Base-by-base conservation (phyloP, 1,140 invertebrate genomes). In the Drosophila parvula region DNA sequence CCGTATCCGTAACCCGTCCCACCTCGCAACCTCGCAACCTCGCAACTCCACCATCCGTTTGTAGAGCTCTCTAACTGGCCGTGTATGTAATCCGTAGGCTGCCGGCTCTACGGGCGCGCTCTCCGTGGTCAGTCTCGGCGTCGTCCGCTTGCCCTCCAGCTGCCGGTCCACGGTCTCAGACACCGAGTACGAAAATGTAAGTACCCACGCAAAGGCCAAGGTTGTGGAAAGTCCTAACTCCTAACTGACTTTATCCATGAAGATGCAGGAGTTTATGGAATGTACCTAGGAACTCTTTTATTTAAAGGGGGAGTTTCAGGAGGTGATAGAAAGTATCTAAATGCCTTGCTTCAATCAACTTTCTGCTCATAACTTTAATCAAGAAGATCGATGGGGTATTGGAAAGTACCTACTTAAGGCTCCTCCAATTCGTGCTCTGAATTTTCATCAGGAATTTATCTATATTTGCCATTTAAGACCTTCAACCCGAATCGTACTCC, bases 111-210 rank as follows among this genome's bases (percentile, higher is more conserved):
- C 93, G 92, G 89, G 92, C 90, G 69, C 91, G 55, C 81, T 92
- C 51, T 92, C 91, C 40, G 91, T 91, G 63, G 91, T 91, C 75
- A 92, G 86, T 60, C 60, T 91, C 59, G 81, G 76, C 63, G 75
- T 90, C 38, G 74, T 86, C 30, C 91, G 88, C 58, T 80, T 92
- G 85, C 91, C 91, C 91, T 93, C 85, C 55, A 96, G 96, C 48
- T 95, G 96, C 93, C 95, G 97, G 81, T 97, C 97, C 77, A 97
- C 97, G 56, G 96, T 98, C 71, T 98, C 97, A 74, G 98, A 99
- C 93, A 98, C 97, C 90, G 98, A 98, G 94, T 95, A 95, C 91
- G 94, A 96, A 92, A 96, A 96, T 94, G 97, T 97, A 94, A 96
- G 96, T 95, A 65, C 56, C 40, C 11, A 5, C 9, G 22, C 22